Conservation (phyloP, 2,113 vertebrate species). For the Podarcis raffonei region DNA sequence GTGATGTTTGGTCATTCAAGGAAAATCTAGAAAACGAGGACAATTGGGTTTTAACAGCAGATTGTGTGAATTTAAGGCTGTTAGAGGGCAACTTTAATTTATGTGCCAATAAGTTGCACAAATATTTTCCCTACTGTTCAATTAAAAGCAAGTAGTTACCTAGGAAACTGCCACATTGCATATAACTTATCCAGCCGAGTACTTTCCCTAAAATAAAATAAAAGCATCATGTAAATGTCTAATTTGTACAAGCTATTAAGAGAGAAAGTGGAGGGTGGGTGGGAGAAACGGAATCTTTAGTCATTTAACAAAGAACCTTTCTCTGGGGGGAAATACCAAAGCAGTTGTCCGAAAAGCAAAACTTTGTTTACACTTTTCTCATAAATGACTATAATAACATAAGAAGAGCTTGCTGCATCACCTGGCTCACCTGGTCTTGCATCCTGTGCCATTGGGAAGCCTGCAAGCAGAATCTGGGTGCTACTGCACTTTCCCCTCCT, state of each 20-base stretch:
- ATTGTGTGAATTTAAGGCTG: conserved; percentile 64
- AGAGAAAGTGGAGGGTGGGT: conserved; percentile 26
- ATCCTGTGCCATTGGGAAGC: no score
- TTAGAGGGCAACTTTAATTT: conserved; percentile 72
- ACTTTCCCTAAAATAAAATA: conserved; percentile 61
- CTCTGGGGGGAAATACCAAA: conserved; percentile 1
- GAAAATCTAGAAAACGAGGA: conserved; percentile 71
- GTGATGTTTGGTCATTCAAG: conserved; percentile 53
- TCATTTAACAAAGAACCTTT: conserved; percentile 41
- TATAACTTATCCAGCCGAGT: conserved; percentile 60
- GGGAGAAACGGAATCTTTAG: conserved; percentile 57
- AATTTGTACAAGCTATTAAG: conserved; percentile 68
- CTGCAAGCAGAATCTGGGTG: no score
- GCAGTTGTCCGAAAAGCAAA: not conserved
- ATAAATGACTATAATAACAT: no score
- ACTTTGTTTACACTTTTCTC: conserved; percentile 1
- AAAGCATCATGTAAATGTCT: conserved; percentile 70
- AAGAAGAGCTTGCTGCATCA: no score
- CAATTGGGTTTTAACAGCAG: conserved; percentile 68
- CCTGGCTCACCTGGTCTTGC: no score
- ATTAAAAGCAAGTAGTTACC: conserved; percentile 74
- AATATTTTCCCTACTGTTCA: conserved; percentile 76
- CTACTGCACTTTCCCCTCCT: no score
- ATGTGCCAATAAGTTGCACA: conserved; percentile 76
- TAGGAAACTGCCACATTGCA: conserved; percentile 65